Evolutionary conservation across 37 sponge, comb jelly and placozoan genomes (phyloP).

Genomic region (Theonella swinhoei): DNA sequence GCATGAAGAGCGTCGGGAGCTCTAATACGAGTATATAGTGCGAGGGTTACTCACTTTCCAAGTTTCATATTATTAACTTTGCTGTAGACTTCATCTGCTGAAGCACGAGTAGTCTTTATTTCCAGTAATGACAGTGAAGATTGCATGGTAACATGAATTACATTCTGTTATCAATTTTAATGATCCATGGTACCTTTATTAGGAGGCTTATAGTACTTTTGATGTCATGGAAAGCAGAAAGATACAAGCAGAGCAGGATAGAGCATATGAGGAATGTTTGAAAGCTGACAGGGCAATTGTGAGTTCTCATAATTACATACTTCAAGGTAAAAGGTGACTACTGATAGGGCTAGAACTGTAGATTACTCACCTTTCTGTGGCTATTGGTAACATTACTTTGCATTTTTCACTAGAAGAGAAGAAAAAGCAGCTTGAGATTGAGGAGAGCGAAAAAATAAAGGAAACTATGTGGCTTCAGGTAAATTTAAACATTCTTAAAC

Average conservation of each 20-base stretch:
- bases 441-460: too few relatives aligned
- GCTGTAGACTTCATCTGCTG: neutral
- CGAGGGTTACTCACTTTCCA: too few relatives aligned
- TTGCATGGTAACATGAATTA: neutral
- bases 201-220: neutral
- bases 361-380: too few relatives aligned
- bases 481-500: neutral
- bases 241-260: neutral
- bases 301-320: too few relatives aligned
- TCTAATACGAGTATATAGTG: too few relatives aligned
- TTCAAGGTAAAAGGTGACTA: too few relatives aligned
- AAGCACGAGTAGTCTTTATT: neutral
- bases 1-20: too few relatives aligned
- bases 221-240: neutral
- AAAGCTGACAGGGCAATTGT: neutral
- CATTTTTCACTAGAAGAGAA: neutral
- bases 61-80: too few relatives aligned
- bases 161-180: neutral
- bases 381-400: too few relatives aligned
- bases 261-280: neutral
- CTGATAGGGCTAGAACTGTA: too few relatives aligned
- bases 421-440: neutral
- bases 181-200: neutral
- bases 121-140: neutral
- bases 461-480: neutral